Percentiles rank a stretch among this genome's conserved stretches.
phyloP scores from a whole-genome alignment of 2,797 vertebrate genomes.

The Hydrolagus colliei region DNA sequence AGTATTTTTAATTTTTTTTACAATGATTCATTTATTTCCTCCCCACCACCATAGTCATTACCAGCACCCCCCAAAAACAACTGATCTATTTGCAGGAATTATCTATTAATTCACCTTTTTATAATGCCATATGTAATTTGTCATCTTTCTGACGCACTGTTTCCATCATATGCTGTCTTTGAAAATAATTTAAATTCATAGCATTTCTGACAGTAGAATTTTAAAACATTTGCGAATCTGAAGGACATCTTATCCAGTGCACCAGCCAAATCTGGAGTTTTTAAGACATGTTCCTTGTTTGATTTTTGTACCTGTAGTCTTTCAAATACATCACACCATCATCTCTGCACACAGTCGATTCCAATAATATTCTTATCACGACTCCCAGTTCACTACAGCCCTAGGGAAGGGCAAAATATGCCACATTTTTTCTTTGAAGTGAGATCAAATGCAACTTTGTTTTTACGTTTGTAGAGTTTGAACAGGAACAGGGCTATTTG shows the following conservation, averaged over 20 bases:
- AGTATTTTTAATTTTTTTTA: neutral
- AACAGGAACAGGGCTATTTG: neutral
- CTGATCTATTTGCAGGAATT: neutral
- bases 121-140: neutral
- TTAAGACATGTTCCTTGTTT: neutral
- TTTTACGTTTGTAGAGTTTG: neutral
- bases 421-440: neutral
- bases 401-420: neutral
- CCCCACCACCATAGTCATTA: too few relatives aligned
- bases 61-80: neutral
- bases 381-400: neutral
- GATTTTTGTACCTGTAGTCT: neutral
- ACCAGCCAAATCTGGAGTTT: too few relatives aligned
- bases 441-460: neutral
- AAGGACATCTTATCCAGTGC: neutral
- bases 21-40: too few relatives aligned
- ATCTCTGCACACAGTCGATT: too few relatives aligned
- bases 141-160: neutral
- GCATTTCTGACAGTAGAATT: neutral
- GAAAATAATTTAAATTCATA: neutral
- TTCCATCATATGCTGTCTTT: neutral
- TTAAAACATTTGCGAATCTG: neutral
- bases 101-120: too few relatives aligned
- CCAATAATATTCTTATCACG: too few relatives aligned
- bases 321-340: neutral